phyloP scores from a whole-genome alignment of 2,888 invertebrate genomes.

The Lottia scabra region DNA sequence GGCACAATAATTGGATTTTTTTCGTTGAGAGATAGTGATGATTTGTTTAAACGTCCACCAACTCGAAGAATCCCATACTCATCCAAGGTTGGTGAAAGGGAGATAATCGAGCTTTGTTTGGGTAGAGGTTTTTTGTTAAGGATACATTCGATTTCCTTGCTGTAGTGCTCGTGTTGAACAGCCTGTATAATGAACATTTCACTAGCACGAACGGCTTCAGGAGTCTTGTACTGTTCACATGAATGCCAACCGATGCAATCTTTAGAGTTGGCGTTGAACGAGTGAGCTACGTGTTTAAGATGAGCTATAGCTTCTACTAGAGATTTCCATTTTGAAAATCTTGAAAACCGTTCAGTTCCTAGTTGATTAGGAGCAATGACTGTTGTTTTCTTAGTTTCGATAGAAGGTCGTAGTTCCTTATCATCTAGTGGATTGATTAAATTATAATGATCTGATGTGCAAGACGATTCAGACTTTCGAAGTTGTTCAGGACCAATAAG shows the following conservation, averaged over 20 bases:
- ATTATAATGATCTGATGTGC: not conserved
- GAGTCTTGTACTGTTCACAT: not conserved
- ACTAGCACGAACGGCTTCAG: not conserved
- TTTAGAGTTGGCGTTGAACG: no score
- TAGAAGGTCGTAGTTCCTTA: conserved; percentile 18
- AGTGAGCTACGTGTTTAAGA: not conserved
- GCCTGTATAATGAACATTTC: no score
- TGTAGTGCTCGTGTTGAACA: conserved; percentile 10
- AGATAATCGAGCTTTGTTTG: not conserved
- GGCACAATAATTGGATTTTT: conserved; percentile 23
- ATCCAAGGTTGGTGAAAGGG: conserved; percentile 12
- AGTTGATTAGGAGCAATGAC: no score
- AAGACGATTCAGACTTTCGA: not conserved
- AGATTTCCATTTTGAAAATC: conserved; percentile 14
- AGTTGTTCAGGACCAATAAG: conserved; percentile 19
- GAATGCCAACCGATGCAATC: no score
- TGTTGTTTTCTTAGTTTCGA: no score
- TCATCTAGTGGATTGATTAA: conserved; percentile 18
- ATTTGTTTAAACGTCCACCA: not conserved
- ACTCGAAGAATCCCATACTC: conserved; percentile 9
- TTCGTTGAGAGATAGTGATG: conserved; percentile 9
- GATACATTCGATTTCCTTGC: not conserved
- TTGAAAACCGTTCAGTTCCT: no score
- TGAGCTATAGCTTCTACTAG: not conserved
- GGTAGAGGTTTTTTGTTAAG: not conserved